phyloP scores from a whole-genome alignment of 64 coral and sea anemone species.

The Montipora capricornis region DNA sequence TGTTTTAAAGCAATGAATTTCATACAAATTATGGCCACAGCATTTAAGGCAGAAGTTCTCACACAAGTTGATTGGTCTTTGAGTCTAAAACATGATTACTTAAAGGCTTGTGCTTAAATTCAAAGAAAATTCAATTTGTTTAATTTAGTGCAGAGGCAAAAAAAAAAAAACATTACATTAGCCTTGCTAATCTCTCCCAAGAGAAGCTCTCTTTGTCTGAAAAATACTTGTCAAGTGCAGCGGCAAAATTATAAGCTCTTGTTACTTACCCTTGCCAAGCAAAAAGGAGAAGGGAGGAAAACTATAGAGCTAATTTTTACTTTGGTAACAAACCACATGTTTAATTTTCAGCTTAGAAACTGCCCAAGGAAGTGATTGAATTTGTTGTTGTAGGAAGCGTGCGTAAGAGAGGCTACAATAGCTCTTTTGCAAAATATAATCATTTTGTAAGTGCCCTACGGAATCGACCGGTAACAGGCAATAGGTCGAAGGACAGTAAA shows the following conservation, averaged over 20 bases:
- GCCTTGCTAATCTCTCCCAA: conserved; percentile 40
- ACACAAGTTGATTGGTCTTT: background rate
- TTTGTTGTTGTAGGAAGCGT: background rate
- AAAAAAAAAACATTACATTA: background rate
- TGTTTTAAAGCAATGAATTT: background rate
- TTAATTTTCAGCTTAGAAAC: background rate
- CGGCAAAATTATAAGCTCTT: background rate
- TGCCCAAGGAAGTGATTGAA: background rate
- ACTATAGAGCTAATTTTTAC: background rate
- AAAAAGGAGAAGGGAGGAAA: background rate
- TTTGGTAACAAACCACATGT: background rate
- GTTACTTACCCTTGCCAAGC: background rate
- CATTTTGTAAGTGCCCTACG: background rate
- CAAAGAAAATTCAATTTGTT: conserved; percentile 17
- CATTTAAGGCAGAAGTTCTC: background rate
- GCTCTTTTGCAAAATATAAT: too few species aligned
- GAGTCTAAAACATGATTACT: background rate
- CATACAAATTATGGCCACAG: background rate
- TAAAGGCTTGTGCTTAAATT: background rate
- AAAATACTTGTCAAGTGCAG: background rate
- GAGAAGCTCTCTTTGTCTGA: conserved; percentile 21
- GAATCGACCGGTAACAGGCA: background rate
- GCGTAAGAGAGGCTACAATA: too few species aligned
- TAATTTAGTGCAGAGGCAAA: background rate
- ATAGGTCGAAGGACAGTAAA: background rate